Base-by-base conservation (phyloP, 2,797 vertebrate species). In the Molossus alvarezi region DNA sequence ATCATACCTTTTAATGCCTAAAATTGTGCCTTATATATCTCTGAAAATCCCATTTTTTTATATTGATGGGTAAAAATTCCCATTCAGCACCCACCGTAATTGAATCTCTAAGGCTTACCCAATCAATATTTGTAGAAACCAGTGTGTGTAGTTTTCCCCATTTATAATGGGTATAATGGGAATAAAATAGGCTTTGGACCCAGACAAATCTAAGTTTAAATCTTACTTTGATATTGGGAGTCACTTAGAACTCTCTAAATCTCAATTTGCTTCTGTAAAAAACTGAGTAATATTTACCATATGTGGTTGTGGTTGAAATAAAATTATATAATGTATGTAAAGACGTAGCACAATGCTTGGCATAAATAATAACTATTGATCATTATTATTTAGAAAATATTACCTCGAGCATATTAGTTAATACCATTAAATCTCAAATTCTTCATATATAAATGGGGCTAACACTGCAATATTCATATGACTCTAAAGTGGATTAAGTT, bases 371-470 rank as follows among this genome's bases (percentile, higher is more conserved):
- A 82, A 65, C 45, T 80, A 71, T 58, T 33, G 18, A 21, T 79
- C 60, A 29, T 25, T 93, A 77, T 23, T 89, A 69, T 87, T 94
- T 82, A 51, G 51, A 79, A 91, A 81, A 67, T 58, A 77, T 73
- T 86, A 72, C 25, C 6, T 77, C 27, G 14, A 29, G 9, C 1
- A 77, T 29, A 88, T 86, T 65, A n/a, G 10, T 69, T 51, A 81
- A 72, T 85, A 48, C 12, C 48, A 84, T 60, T 67, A 82, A 60
- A 69, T 77, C 48, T 88, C 27, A 64, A 55, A 72, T 82, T 92
- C 33, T 89, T 64, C 9, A 73, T 83, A 20, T 80, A 51, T 69
- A 57, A 69, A 51, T 84, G 55, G 9, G 13, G 9, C 6, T 90
- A 72, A 33, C 6, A 53, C n/a, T 69, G 33, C 51, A 37, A 86